These are phyloP conservation scores for Alethe castanea DNA, from an alignment of 2,113 vertebrate species.

Conservation along the genomic window DNA sequence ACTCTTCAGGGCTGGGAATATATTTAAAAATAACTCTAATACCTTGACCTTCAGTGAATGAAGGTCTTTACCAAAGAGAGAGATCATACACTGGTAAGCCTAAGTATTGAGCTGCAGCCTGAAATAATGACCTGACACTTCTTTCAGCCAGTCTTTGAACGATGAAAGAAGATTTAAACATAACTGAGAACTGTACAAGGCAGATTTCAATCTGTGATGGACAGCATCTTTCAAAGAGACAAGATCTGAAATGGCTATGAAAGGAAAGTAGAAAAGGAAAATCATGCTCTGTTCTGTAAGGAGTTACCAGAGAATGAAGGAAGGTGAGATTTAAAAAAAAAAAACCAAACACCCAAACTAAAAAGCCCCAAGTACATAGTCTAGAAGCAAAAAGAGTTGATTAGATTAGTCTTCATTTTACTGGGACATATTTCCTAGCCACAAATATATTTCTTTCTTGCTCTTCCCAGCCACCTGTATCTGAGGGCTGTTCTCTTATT, in stretches of 20 bases:
- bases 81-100: background rate
- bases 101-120: constrained; percentile 16
- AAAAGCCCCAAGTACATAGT: background rate
- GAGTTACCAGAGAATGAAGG: background rate
- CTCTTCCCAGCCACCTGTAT: background rate
- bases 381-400: background rate
- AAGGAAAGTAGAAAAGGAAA: background rate
- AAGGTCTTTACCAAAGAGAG: constrained; percentile 5
- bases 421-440: background rate
- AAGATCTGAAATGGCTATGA: background rate
- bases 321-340: background rate
- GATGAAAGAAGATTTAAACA: constrained; percentile 40
- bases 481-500: background rate
- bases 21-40: constrained; percentile 72
- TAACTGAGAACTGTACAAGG: background rate
- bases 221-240: background rate
- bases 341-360: background rate
- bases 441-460: background rate
- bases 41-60: constrained; percentile 51
- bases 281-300: background rate
- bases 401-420: background rate
- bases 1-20: constrained; percentile 30
- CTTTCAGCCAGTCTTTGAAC: constrained; percentile 27
- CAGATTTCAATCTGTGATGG: constrained; percentile 9
- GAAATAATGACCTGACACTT: constrained; percentile 53